Evolutionary conservation across 2,113 vertebrate species (phyloP).

Genomic region (Sus scrofa): T2T-Sscrofa CM000816.6:96350501-96351000

Average conservation of each 20-base stretch:
- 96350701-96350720: background rate
- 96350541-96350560: background rate
- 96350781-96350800: background rate
- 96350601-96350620: background rate
- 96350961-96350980: background rate
- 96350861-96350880: background rate
- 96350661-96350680: too few relatives aligned
- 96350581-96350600: background rate
- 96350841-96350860: background rate
- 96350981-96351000: background rate
- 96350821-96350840: background rate
- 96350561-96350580: background rate
- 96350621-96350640: background rate
- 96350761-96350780: background rate
- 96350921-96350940: slow-evolving; percentile 4
- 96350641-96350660: background rate
- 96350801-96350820: background rate
- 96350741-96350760: background rate
- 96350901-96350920: background rate
- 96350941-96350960: background rate
- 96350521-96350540: background rate
- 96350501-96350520: background rate
- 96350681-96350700: background rate
- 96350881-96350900: background rate
- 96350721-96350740: background rate